phyloP scores from a whole-genome alignment of 2,113 vertebrate genomes.

The Coreoperca whiteheadi region DNA sequence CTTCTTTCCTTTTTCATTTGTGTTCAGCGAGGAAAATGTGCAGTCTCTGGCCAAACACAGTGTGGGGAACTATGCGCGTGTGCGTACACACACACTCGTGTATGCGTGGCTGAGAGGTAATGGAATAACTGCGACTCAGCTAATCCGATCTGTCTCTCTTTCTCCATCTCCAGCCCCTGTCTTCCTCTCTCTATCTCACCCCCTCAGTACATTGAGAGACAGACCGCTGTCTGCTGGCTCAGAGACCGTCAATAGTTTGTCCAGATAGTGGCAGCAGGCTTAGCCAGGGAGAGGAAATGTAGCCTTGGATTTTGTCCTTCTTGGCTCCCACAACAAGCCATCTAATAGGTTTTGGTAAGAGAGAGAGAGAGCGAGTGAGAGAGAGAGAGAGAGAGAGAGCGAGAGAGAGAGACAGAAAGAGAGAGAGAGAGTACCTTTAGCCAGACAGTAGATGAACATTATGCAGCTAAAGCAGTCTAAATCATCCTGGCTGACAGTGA shows the following conservation, averaged over 20 bases:
- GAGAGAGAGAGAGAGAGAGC: background rate
- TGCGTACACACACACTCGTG: conserved; percentile 4
- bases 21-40: conserved; percentile 46
- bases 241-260: conserved; percentile 77
- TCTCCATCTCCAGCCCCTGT: conserved; percentile 60
- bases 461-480: conserved; percentile 32
- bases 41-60: conserved; percentile 39
- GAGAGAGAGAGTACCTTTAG: conserved; percentile 29
- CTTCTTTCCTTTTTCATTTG: conserved; percentile 28
- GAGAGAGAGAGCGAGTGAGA: conserved; percentile 9
- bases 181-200: conserved; percentile 61
- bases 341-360: conserved; percentile 58
- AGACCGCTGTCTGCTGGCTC: conserved; percentile 73
- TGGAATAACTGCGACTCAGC: conserved; percentile 73
- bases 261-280: conserved; percentile 78
- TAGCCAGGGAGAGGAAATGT: conserved; percentile 75
- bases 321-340: conserved; percentile 54
- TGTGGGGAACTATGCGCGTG: background rate
- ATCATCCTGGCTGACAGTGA: conserved; percentile 51
- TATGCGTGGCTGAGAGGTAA: conserved; percentile 64
- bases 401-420: background rate
- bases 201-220: conserved; percentile 66
- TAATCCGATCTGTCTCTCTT: conserved; percentile 73
- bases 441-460: conserved; percentile 44
- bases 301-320: conserved; percentile 59